These are phyloP conservation scores for Phengaris arion DNA, from an alignment of 2,888 invertebrate species.

Conservation along the genomic window DNA sequence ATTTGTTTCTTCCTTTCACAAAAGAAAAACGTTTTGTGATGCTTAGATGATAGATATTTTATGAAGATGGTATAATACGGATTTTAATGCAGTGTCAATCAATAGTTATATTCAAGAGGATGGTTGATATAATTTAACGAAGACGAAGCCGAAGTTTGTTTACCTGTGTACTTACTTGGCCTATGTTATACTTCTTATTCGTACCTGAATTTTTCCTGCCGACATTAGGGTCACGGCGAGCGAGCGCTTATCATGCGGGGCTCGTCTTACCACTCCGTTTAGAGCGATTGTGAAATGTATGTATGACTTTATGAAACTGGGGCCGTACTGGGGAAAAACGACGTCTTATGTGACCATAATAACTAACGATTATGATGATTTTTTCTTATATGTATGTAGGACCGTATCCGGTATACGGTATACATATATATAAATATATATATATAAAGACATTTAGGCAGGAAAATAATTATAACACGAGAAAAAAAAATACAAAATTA, in stretches of 20 bases:
- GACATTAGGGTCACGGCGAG: slow-evolving; percentile 25
- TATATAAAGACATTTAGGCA: too few relatives aligned
- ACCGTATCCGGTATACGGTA: too few relatives aligned
- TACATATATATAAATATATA: too few relatives aligned
- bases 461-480: too few relatives aligned
- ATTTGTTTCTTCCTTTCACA: too few relatives aligned
- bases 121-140: too few relatives aligned
- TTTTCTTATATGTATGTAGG: neutral
- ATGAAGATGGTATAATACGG: too few relatives aligned
- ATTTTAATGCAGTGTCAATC: too few relatives aligned
- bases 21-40: too few relatives aligned
- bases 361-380: neutral
- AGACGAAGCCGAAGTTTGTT: neutral
- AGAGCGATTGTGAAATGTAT: slow-evolving; percentile 7
- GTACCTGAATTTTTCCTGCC: slow-evolving; percentile 23
- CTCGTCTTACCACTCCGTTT: slow-evolving; percentile 21
- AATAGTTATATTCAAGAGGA: too few relatives aligned
- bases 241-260: slow-evolving; percentile 16
- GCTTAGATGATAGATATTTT: too few relatives aligned
- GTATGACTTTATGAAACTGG: neutral
- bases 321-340: neutral
- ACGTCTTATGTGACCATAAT: neutral
- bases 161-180: neutral
- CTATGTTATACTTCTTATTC: neutral
- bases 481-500: too few relatives aligned